These are phyloP conservation scores for Psylliodes chrysocephalus DNA, from an alignment of 2,888 invertebrate species.

Conservation along the genomic window DNA sequence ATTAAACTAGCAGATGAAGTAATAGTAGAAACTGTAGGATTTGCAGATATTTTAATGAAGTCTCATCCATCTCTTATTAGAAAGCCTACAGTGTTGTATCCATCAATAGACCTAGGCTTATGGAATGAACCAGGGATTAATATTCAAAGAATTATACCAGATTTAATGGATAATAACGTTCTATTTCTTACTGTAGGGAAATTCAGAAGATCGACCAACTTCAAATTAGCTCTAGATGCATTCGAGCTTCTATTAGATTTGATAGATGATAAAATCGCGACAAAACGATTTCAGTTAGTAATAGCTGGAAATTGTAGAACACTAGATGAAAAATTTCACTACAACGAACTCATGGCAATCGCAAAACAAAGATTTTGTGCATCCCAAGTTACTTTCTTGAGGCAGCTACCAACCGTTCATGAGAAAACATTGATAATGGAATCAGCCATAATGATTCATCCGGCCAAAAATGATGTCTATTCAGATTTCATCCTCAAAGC, in stretches of 20 bases:
- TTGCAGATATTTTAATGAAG: constrained; percentile 55
- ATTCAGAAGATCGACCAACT: constrained; percentile 56
- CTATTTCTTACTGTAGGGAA: constrained; percentile 57
- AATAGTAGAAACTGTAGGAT: constrained; percentile 55
- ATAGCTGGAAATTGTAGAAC: constrained; percentile 57
- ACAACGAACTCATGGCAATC: constrained; percentile 53
- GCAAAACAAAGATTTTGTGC: constrained; percentile 55
- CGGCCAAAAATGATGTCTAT: constrained; percentile 56
- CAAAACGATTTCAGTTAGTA: constrained; percentile 55
- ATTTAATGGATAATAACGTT: constrained; percentile 53
- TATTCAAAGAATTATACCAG: constrained; percentile 57
- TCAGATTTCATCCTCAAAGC: constrained; percentile 57
- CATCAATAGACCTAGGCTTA: constrained; percentile 56
- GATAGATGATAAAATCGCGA: constrained; percentile 49
- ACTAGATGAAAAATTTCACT: constrained; percentile 53
- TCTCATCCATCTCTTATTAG: constrained; percentile 53
- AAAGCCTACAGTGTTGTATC: constrained; percentile 52
- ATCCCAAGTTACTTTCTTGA: constrained; percentile 58
- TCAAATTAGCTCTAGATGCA: constrained; percentile 56
- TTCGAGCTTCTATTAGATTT: constrained; percentile 56
- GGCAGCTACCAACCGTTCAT: constrained; percentile 55
- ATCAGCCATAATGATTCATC: constrained; percentile 56
- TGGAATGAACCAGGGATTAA: constrained; percentile 56
- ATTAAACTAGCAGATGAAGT: constrained; percentile 58
- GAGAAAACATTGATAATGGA: constrained; percentile 58